Conservation (phyloP, 2,888 invertebrate genomes). For the Morpho achilles region DNA sequence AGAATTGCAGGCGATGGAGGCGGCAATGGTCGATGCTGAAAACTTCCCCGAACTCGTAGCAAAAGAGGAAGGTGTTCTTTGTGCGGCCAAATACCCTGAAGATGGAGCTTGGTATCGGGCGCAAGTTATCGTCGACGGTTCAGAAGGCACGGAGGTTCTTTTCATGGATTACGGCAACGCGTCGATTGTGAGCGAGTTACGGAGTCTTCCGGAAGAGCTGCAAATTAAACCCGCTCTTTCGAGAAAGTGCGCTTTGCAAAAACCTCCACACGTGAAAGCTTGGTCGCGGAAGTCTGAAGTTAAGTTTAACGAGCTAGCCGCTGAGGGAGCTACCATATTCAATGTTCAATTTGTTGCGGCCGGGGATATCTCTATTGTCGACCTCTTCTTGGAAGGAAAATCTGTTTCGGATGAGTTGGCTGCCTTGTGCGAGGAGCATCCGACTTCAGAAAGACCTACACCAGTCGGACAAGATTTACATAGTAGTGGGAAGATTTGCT, state of each 20-base stretch:
- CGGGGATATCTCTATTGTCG: constrained; percentile 82
- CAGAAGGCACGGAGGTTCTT: constrained; percentile 79
- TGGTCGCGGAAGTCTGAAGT: constrained; percentile 84
- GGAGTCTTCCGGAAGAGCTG: constrained; percentile 80
- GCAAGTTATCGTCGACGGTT: constrained; percentile 78
- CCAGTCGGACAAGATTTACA: constrained; percentile 64
- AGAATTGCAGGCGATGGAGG: constrained; percentile 79
- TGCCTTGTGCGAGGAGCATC: constrained; percentile 67
- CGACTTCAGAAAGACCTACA: constrained; percentile 53
- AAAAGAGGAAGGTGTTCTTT: constrained; percentile 75
- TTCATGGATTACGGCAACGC: constrained; percentile 86
- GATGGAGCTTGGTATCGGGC: constrained; percentile 84
- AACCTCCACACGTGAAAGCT: constrained; percentile 74
- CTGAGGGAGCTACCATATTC: constrained; percentile 84
- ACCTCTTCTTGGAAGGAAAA: constrained; percentile 79
- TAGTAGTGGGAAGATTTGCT: constrained; percentile 82
- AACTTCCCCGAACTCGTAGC: constrained; percentile 70
- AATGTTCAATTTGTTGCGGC: constrained; percentile 83
- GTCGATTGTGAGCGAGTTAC: constrained; percentile 76
- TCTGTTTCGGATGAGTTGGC: constrained; percentile 82
- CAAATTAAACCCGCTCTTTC: constrained; percentile 79
- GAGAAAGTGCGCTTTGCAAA: constrained; percentile 80
- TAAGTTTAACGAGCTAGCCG: constrained; percentile 83
- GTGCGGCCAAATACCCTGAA: constrained; percentile 82
- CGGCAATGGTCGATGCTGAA: constrained; percentile 76